Base-by-base conservation (phyloP, 2,113 vertebrate genomes). In the Prunella fulvescens region DNA sequence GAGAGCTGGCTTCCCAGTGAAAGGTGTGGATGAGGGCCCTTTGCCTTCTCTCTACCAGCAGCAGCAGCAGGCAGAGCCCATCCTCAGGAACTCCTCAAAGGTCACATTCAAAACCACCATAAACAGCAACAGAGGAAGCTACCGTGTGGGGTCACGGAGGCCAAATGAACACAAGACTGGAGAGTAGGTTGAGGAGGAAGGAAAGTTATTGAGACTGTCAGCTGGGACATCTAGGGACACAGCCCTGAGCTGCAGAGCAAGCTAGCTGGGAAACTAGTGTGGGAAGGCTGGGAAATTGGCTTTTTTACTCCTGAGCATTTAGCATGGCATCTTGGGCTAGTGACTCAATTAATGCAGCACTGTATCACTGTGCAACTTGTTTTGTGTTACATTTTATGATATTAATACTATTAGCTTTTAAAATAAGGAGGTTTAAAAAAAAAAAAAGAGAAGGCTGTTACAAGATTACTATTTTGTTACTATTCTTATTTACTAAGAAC, bases 341-440 rank as follows among this genome's bases (percentile, higher is more conserved):
- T 25, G 85, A 77, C 45, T 92, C 40, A 65, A 29, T 29, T 61
- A 25, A 72, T 88, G 33, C 11, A 9, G 39, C 31, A 58, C 29
- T 2, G 4, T 31, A 66, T 56, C 40, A 51, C 47, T 42, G 45
- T 53, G 86, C 11, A 56, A 61, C 1, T 11, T 37, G 44, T 22
- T 51, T 88, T 64, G 35, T 40, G 66, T 65, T 82, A 90, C 26
- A 8, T 76, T 89, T 70, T 64, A 71, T 6, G 14, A 16, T 15
- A 93, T 84, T 82, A 92, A 95, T 83, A n/a, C 17, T 25, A 90
- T 70, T 69, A 92, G 65, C 56, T 92, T 86, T 74, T 67, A 70
- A 85, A 81, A 47, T 50, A 77, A 67, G 40, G 28, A 62, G 29
- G 33, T 60, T 79, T 77, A 48, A 77, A 56, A 86, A 57, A 56